phyloP scores from a whole-genome alignment of 2,797 vertebrate species.

The Lacerta agilis region DNA sequence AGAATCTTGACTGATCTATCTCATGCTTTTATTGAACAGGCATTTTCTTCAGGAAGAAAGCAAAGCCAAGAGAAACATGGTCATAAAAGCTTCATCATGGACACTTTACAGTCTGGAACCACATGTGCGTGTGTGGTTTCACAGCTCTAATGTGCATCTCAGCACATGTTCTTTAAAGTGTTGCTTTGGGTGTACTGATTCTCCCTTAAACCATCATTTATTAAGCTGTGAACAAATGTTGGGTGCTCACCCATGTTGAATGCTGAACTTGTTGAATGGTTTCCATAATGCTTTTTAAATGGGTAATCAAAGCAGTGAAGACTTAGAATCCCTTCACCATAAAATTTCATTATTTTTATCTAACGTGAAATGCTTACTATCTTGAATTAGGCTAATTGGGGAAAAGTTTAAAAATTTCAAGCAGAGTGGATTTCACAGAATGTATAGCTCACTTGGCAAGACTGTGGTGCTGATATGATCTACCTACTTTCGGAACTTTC shows the following conservation, averaged over 20 bases:
- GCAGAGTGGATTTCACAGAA: not conserved
- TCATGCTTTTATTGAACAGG: constrained; percentile 72
- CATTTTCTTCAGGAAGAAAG: constrained; percentile 90
- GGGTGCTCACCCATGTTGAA: not conserved
- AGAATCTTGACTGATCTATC: constrained; percentile 13
- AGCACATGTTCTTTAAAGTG: not conserved
- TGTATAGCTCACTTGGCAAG: no score
- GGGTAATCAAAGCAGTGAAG: not conserved
- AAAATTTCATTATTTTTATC: no score
- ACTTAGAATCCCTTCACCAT: no score
- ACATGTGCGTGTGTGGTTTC: constrained; percentile 76
- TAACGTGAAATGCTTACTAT: not conserved
- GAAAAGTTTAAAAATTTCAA: not conserved
- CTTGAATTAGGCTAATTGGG: not conserved
- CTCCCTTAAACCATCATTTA: not conserved
- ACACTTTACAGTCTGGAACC: constrained; percentile 82
- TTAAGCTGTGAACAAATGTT: not conserved
- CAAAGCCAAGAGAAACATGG: constrained; percentile 84
- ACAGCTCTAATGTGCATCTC: not conserved
- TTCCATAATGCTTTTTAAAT: not conserved
- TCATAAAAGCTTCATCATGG: constrained; percentile 86
- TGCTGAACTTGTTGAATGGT: not conserved
- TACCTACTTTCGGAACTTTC: not conserved
- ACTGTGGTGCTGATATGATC: no score
- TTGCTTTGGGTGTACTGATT: not conserved